A percentile compares a stretch with the other conserved stretches of the same genome.
These are phyloP conservation scores for Telmatochromis bifrenatus DNA, from an alignment of 2,113 vertebrate genomes.

Conservation along the genomic window DNA sequence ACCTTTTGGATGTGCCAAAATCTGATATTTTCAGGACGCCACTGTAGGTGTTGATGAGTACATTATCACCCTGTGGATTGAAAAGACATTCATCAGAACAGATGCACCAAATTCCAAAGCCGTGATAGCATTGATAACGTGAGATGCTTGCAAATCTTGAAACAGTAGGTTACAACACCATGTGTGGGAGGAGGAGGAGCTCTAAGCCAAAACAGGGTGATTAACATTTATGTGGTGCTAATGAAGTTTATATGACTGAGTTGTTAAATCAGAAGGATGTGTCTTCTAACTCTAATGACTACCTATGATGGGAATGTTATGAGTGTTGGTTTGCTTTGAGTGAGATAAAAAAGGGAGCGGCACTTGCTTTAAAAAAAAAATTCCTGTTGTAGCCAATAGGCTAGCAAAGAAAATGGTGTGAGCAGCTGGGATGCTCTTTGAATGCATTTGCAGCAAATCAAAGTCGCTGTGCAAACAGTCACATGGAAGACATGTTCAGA, in stretches of 20 bases:
- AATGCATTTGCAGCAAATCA: background rate
- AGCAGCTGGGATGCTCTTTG: background rate
- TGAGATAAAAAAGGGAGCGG: background rate
- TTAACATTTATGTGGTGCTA: constrained; percentile 31
- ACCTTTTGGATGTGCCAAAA: constrained; percentile 95
- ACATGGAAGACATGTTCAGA: background rate
- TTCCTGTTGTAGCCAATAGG: background rate
- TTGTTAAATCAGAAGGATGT: constrained; percentile 11
- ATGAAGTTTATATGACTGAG: background rate
- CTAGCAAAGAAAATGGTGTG: background rate
- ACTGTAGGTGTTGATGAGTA: constrained; percentile 98
- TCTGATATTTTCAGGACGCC: constrained; percentile 98
- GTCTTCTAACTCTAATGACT: background rate
- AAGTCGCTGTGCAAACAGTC: background rate
- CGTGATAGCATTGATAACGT: background rate
- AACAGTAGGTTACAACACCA: background rate
- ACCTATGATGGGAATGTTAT: background rate
- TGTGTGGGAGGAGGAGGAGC: background rate
- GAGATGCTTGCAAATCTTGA: background rate
- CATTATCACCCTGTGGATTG: constrained; percentile 87
- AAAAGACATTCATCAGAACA: background rate
- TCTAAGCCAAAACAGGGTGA: constrained; percentile 41
- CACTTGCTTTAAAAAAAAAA: background rate
- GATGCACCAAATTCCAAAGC: background rate
- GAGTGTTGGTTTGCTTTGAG: background rate